phyloP scores from a whole-genome alignment of 2,888 invertebrate genomes.

The Leptothorax acervorum region DNA sequence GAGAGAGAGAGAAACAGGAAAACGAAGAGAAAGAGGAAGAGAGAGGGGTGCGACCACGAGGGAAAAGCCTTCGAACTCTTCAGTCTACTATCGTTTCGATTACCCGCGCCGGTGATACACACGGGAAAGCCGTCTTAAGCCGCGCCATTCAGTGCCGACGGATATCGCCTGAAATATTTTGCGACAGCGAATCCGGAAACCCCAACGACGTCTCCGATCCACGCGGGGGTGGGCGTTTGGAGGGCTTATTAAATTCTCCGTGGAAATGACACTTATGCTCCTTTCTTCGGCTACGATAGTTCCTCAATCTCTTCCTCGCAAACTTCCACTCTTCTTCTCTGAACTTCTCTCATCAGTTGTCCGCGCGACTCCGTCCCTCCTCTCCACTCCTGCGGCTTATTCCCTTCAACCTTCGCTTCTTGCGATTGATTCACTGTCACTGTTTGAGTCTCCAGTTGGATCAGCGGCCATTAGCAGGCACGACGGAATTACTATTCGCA shows the following conservation, averaged over 20 bases:
- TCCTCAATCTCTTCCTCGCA: slow-evolving; percentile 3
- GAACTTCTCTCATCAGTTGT: neutral
- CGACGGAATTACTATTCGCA: neutral
- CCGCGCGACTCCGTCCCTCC: neutral
- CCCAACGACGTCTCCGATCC: slow-evolving; percentile 57
- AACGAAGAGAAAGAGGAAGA: neutral
- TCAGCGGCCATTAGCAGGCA: neutral
- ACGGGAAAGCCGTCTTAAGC: slow-evolving; percentile 73
- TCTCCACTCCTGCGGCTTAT: neutral
- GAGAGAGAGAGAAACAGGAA: neutral
- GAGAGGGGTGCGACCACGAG: neutral
- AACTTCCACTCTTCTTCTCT: neutral
- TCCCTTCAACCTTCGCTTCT: neutral
- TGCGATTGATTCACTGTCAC: slow-evolving; percentile 16
- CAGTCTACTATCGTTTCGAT: slow-evolving; percentile 57
- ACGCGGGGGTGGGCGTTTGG: slow-evolving; percentile 53
- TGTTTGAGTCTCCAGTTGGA: slow-evolving; percentile 6
- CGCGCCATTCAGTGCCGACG: slow-evolving; percentile 74
- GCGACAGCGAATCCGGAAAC: slow-evolving; percentile 72
- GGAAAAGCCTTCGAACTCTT: neutral
- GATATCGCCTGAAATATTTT: slow-evolving; percentile 79
- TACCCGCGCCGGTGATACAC: slow-evolving; percentile 61
- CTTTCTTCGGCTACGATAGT: slow-evolving; percentile 11
- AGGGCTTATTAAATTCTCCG: slow-evolving; percentile 62
- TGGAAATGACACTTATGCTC: slow-evolving; percentile 23